phyloP scores from a whole-genome alignment of 2,888 invertebrate genomes.

The Lepidocyrtinus sp. region DNA sequence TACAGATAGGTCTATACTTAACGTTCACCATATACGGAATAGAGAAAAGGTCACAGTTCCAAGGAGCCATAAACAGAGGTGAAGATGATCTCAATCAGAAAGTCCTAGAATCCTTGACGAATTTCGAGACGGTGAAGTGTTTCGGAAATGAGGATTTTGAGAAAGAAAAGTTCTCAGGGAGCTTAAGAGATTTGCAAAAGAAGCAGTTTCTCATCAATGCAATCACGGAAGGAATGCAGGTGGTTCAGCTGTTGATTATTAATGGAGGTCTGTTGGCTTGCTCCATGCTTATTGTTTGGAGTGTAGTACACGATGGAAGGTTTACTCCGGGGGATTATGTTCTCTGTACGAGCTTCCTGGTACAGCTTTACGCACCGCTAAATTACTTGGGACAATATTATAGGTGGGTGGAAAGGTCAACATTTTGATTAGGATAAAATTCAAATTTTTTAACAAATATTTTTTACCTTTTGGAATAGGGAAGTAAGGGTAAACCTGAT shows the following conservation, averaged over 20 bases:
- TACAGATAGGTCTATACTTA: conserved; percentile 74
- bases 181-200: conserved; percentile 73
- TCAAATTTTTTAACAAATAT: neutral
- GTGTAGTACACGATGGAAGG: conserved; percentile 71
- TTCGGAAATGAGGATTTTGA: conserved; percentile 75
- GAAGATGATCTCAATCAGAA: conserved; percentile 74
- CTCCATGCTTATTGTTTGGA: conserved; percentile 74
- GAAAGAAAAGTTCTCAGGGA: conserved; percentile 73
- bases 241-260: conserved; percentile 74
- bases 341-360: conserved; percentile 75
- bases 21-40: conserved; percentile 74
- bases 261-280: conserved; percentile 74
- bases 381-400: conserved; percentile 77
- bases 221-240: conserved; percentile 74
- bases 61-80: conserved; percentile 74
- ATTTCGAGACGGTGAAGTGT: conserved; percentile 77
- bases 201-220: conserved; percentile 73
- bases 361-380: conserved; percentile 75
- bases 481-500: conserved; percentile 31
- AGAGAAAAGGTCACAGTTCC: conserved; percentile 75
- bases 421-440: neutral
- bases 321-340: conserved; percentile 77
- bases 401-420: conserved; percentile 71
- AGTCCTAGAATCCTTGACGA: conserved; percentile 75
- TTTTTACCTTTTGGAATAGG: neutral